These are phyloP conservation scores for Mythimna lalbum DNA, from an alignment of 2,888 invertebrate genomes.

Conservation along the genomic window DNA sequence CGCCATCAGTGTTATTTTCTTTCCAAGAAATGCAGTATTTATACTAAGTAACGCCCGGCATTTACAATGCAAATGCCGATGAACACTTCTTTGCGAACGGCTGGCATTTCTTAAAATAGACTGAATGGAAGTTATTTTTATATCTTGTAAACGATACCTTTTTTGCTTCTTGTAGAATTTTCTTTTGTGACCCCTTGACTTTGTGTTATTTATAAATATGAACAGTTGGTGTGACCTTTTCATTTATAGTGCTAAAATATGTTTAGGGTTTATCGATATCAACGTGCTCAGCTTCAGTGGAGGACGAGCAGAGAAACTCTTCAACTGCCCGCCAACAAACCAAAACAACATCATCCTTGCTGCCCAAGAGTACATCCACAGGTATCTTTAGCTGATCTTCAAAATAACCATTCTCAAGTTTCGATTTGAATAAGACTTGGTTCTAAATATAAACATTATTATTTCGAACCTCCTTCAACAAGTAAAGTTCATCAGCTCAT, in stretches of 20 bases:
- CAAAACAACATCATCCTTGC: slow-evolving; percentile 90
- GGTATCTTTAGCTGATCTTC: slow-evolving; percentile 65
- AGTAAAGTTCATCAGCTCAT: slow-evolving; percentile 58
- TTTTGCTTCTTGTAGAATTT: slow-evolving; percentile 10
- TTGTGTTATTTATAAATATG: slow-evolving; percentile 29
- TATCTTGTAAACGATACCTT: slow-evolving; percentile 7
- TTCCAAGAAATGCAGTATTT: slow-evolving; percentile 41
- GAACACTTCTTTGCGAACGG: slow-evolving; percentile 33
- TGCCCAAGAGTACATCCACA: slow-evolving; percentile 85
- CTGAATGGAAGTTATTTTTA: slow-evolving; percentile 37
- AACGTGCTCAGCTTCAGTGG: slow-evolving; percentile 92
- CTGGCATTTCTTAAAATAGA: slow-evolving; percentile 36
- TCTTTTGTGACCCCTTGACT: slow-evolving; percentile 13
- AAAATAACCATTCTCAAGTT: neutral
- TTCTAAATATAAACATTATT: slow-evolving; percentile 25
- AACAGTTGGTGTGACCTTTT: slow-evolving; percentile 17
- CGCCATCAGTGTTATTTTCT: slow-evolving; percentile 26
- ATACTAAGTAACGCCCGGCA: slow-evolving; percentile 39
- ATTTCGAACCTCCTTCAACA: slow-evolving; percentile 17
- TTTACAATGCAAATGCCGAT: slow-evolving; percentile 55
- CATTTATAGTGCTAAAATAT: slow-evolving; percentile 19
- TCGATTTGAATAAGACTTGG: neutral
- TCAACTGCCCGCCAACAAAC: slow-evolving; percentile 85
- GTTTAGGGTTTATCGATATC: slow-evolving; percentile 92
- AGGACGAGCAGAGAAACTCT: slow-evolving; percentile 92